Base-by-base conservation (phyloP, 1,140 invertebrate species). In the Calephelis virginiensis region DNA sequence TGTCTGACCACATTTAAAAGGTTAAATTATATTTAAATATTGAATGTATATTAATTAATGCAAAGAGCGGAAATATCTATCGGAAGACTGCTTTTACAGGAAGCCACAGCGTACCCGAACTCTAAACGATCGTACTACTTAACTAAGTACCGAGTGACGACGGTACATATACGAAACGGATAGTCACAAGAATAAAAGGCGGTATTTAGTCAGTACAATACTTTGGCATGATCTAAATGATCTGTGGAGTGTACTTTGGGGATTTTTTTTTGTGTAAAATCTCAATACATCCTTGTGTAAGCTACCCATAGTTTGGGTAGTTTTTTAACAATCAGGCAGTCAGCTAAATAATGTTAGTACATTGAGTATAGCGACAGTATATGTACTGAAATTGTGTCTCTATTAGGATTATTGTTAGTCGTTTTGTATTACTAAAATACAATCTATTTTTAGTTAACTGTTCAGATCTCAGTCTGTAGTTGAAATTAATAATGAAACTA, bases 11-110 rank as follows among this genome's bases (percentile, higher is more conserved):
- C 46, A 63, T 63, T 46, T 63, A 47, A 45, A 65, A 66, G 56
- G 43, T 40, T 64, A 64, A 71, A 68, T 61, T 65, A 77, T 68
- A 77, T 71, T 72, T 64, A 75, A 65, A 76, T 67, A 69, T 67
- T 67, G 61, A 64, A 53, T 69, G 67, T 77, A 83, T 78, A 83
- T 83, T 88, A 59, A 49, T 72, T 89, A 90, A 90, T 87, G 86
- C 86, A 85, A 82, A 77, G 73, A 89, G 81, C 81, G 81, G 83
- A 86, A 87, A 90, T 80, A 91, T 79, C 85, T 91, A 91, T 88
- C 89, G 89, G 89, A 91, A 91, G 89, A 91, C 89, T 89, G 87
- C 78, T 81, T 85, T 90, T 77, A 83, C 80, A 89, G 89, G 89
- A 91, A 91, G 89, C 86, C 89, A 86, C 85, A 79, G 80, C 82